A percentile compares a stretch with the other conserved stretches of the same genome.
phyloP scores from a whole-genome alignment of 2,888 invertebrate genomes.

The Drosophila merina region DNA sequence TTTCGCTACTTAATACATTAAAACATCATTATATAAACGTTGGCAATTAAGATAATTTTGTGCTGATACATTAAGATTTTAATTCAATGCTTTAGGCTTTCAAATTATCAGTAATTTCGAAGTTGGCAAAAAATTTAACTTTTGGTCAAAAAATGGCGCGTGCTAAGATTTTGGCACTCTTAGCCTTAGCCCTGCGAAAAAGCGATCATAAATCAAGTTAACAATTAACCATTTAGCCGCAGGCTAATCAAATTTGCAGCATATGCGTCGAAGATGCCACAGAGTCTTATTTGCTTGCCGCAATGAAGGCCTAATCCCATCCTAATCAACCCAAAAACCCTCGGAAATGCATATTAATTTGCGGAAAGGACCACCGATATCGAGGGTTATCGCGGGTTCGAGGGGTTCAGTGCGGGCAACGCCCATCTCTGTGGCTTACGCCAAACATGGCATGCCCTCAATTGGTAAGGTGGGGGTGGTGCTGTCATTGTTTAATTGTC shows the following conservation, averaged over 20 bases:
- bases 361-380: slow-evolving; percentile 44
- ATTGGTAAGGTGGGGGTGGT: slow-evolving; percentile 3
- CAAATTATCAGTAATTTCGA: not conserved
- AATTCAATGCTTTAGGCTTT: not conserved
- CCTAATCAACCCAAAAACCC: slow-evolving; percentile 79
- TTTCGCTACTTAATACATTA: not conserved
- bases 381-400: slow-evolving; percentile 46
- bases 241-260: slow-evolving; percentile 54
- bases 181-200: not conserved
- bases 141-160: not conserved
- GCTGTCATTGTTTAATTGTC: slow-evolving; percentile 81
- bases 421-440: slow-evolving; percentile 53
- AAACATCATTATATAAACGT: not conserved
- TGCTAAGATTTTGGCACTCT: not conserved
- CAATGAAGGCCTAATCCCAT: slow-evolving; percentile 77
- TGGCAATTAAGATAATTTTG: not conserved
- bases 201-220: slow-evolving; percentile 22
- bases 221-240: slow-evolving; percentile 26
- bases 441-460: slow-evolving; percentile 46
- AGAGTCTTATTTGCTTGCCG: slow-evolving; percentile 74
- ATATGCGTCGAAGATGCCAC: slow-evolving; percentile 57
- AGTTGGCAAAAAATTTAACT: not conserved
- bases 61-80: not conserved
- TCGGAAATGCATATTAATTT: slow-evolving; percentile 70
- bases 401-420: slow-evolving; percentile 51